Percentiles rank a stretch among this genome's conserved stretches.
These are phyloP conservation scores for Pipa parva DNA, from an alignment of 2,113 vertebrate genomes.

Conservation along the genomic window DNA sequence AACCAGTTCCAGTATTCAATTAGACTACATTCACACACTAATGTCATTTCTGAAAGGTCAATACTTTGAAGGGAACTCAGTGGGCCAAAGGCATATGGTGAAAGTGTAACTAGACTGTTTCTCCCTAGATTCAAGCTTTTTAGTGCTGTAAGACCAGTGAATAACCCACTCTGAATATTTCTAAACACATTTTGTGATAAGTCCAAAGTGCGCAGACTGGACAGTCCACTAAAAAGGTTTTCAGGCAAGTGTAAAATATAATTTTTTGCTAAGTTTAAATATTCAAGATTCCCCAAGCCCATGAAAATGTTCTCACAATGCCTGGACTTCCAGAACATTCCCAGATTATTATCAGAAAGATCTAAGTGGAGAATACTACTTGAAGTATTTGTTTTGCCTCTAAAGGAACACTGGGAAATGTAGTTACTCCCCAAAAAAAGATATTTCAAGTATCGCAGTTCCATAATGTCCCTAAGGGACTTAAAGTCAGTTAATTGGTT, in stretches of 20 bases:
- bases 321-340: slow-evolving; percentile 1
- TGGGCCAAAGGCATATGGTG: neutral
- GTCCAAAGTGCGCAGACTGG: slow-evolving; percentile 24
- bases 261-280: slow-evolving; percentile 37
- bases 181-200: slow-evolving; percentile 36
- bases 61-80: slow-evolving; percentile 17
- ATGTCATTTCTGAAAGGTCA: slow-evolving; percentile 21
- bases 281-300: slow-evolving; percentile 4
- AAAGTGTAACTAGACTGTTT: slow-evolving; percentile 33
- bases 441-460: slow-evolving; percentile 1
- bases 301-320: slow-evolving; percentile 38
- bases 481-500: slow-evolving; percentile 38
- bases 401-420: slow-evolving; percentile 6
- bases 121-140: slow-evolving; percentile 18
- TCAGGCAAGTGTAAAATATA: slow-evolving; percentile 13
- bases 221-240: slow-evolving; percentile 22
- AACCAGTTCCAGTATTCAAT: slow-evolving; percentile 18
- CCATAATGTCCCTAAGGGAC: slow-evolving; percentile 4
- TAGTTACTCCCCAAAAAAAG: slow-evolving; percentile 36
- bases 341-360: slow-evolving; percentile 40
- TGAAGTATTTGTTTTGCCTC: neutral
- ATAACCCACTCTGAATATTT: neutral
- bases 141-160: slow-evolving; percentile 8
- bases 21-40: slow-evolving; percentile 37
- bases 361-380: slow-evolving; percentile 26